Evolutionary conservation across 2,113 vertebrate genomes (phyloP).

Genomic region (Calyptommatus sinebrachiatus): DNA sequence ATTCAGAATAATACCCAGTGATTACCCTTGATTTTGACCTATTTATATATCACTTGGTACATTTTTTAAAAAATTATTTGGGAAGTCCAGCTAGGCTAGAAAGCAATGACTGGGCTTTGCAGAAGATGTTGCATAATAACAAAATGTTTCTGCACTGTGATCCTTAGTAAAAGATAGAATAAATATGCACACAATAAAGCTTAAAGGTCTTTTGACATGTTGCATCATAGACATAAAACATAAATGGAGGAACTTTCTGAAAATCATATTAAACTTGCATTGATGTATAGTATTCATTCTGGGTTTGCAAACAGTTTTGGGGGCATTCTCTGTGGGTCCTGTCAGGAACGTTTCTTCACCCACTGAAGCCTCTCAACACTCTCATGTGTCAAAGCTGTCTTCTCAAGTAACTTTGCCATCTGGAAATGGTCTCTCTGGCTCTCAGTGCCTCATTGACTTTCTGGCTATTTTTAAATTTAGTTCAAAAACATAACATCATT

Average conservation of each 20-base stretch:
- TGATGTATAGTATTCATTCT: constrained; percentile 5
- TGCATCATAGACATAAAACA: too few species aligned
- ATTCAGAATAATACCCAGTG: too few species aligned
- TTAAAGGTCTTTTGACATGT: too few species aligned
- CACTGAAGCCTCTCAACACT: background rate
- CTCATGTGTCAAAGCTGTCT: background rate
- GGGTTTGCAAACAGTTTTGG: background rate
- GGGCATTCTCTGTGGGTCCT: constrained; percentile 45
- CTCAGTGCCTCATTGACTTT: constrained; percentile 24
- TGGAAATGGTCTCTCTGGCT: background rate
- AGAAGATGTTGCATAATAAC: too few species aligned
- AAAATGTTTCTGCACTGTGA: too few species aligned
- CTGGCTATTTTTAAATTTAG: background rate
- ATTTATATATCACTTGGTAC: too few species aligned
- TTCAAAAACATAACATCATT: constrained; percentile 13
- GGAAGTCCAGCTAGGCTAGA: too few species aligned
- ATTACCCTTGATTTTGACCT: too few species aligned
- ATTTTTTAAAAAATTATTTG: too few species aligned
- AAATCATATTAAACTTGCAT: too few species aligned
- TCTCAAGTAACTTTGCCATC: background rate
- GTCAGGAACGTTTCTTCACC: background rate
- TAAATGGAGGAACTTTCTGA: too few species aligned
- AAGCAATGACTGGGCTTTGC: too few species aligned
- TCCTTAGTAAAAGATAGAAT: background rate
- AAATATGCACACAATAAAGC: background rate